These are phyloP conservation scores for Agrotis exclamationis DNA, from an alignment of 2,888 invertebrate species.

Conservation along the genomic window DNA sequence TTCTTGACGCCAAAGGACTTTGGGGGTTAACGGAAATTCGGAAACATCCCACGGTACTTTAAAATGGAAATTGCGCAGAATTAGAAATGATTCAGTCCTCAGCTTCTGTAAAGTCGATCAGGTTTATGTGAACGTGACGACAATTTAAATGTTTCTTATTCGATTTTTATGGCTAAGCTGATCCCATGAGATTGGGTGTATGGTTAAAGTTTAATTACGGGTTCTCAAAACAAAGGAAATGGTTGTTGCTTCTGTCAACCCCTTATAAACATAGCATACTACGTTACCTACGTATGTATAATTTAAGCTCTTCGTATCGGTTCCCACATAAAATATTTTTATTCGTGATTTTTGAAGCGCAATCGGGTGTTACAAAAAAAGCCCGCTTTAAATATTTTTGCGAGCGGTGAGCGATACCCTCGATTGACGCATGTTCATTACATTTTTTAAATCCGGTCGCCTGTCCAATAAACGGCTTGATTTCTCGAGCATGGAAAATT, in stretches of 20 bases:
- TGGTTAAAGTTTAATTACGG: not conserved
- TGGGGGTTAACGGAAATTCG: conserved; percentile 36
- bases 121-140: conserved; percentile 44
- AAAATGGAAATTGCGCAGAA: conserved; percentile 57
- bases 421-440: conserved; percentile 32
- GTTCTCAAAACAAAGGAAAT: no score
- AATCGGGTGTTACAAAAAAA: conserved; percentile 13
- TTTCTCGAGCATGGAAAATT: conserved; percentile 20
- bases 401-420: conserved; percentile 9
- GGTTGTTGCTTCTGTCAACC: no score
- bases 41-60: conserved; percentile 39
- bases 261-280: not conserved
- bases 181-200: not conserved
- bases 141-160: conserved; percentile 36
- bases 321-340: not conserved
- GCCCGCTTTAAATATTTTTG: conserved; percentile 30
- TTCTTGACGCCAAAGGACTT: conserved; percentile 48
- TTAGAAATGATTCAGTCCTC: conserved; percentile 45
- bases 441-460: conserved; percentile 34
- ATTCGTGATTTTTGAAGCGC: conserved; percentile 18
- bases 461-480: conserved; percentile 31
- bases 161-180: conserved; percentile 22
- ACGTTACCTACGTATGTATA: not conserved
- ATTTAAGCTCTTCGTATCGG: conserved; percentile 1
- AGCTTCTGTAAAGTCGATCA: conserved; percentile 45